Conservation (phyloP, 2,888 invertebrate genomes). For the Drosophila setosimentum region DNA sequence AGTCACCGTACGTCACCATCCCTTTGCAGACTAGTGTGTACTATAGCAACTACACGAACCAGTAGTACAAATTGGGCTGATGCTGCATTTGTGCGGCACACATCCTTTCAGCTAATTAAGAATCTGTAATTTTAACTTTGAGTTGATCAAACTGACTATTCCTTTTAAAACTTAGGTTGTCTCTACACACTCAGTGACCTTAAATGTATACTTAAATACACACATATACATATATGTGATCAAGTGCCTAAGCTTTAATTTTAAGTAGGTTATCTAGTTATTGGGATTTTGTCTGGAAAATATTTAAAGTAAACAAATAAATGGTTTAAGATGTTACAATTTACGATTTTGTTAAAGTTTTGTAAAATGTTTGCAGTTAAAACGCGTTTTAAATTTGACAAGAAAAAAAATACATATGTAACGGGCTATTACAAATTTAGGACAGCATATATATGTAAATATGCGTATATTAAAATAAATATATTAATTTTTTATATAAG, state of each 20-base stretch:
- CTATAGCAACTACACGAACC: neutral
- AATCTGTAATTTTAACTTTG: neutral
- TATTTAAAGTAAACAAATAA: no score
- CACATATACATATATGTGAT: no score
- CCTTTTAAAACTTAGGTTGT: neutral
- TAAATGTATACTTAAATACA: no score
- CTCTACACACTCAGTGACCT: no score
- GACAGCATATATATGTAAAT: neutral
- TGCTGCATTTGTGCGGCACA: neutral
- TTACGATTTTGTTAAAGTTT: no score
- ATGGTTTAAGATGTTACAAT: no score
- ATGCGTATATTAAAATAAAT: neutral
- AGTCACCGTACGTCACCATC: neutral
- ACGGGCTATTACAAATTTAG: neutral
- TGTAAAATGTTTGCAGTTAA: neutral
- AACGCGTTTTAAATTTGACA: neutral
- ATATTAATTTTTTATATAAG: neutral
- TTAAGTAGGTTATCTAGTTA: no score
- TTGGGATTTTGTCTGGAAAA: no score
- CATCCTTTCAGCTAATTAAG: neutral
- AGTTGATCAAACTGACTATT: neutral
- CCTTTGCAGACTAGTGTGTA: neutral
- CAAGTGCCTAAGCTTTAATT: no score
- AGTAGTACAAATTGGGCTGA: neutral
- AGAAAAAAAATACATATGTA: neutral